These are phyloP conservation scores for Cepphus grylle DNA, from an alignment of 2,113 vertebrate species.

Conservation along the genomic window DNA sequence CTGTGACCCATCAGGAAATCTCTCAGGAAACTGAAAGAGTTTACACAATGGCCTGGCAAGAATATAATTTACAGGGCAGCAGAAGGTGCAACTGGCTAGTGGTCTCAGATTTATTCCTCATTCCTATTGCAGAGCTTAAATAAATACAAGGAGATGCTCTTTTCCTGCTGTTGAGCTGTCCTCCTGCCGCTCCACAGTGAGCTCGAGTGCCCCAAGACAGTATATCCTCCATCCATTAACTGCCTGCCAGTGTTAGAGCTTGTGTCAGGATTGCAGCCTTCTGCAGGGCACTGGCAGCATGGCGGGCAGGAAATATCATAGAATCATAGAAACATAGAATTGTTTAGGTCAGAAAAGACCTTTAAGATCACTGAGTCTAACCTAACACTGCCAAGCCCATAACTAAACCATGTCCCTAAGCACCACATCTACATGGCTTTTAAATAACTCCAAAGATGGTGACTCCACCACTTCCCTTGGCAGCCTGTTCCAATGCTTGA, in stretches of 20 bases:
- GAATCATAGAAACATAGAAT: background rate
- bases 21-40: slow-evolving; percentile 68
- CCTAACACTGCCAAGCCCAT: background rate
- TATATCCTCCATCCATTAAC: background rate
- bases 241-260: background rate
- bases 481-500: background rate
- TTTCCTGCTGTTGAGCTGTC: slow-evolving; percentile 31
- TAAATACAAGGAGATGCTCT: slow-evolving; percentile 58
- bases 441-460: background rate
- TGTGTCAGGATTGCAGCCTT: background rate
- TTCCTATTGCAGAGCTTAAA: slow-evolving; percentile 42
- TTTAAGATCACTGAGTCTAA: background rate
- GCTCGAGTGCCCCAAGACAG: background rate
- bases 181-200: background rate
- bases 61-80: slow-evolving; percentile 72
- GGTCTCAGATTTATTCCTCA: slow-evolving; percentile 52
- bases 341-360: background rate
- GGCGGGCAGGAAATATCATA: background rate
- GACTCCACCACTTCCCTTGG: background rate
- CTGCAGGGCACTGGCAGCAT: background rate
- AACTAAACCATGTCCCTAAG: background rate
- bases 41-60: slow-evolving; percentile 72
- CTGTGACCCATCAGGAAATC: slow-evolving; percentile 72
- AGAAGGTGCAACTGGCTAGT: slow-evolving; percentile 56
- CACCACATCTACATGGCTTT: background rate